Evolutionary conservation across 2,888 invertebrate species (phyloP), one percentile per base, ranked within the genome.

Genomic region (Phorcus lineatus): DNA sequence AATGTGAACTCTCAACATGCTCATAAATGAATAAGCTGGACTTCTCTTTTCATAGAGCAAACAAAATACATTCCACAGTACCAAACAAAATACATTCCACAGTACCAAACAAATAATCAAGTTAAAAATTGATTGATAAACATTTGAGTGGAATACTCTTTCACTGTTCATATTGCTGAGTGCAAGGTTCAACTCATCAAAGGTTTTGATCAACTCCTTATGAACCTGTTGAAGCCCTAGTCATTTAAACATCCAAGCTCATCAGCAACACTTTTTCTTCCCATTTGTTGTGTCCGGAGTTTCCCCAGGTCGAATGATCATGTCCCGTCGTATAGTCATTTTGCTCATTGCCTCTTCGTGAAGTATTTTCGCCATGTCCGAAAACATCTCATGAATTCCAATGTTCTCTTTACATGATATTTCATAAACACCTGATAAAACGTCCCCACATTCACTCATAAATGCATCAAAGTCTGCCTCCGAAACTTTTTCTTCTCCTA

Each of bases 391-490:
- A 84, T 97, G 96, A 28, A 98, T 94, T 7, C 97, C 97, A 90
- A 95, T 95, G 2, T 97, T 96, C 76, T 96, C 96, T 93, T 96
- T 97, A 92, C 98, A 98, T 4, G 97, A 97, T 22, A 97, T 97
- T 93, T 96, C 97, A 92, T 97, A 98, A 75, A 96, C 96, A 78
- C 96, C 96, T 91, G 96, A 97, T 86, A 98, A 96, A 78, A 98
- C 94, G 92, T 97, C 97, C 93, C 97, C 97, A 92, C 97, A 97
- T 93, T 98, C 97, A 93, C 97, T 81, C 55, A 86, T 96, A 93
- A 98, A 98, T 86, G 95, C 95, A 92, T 97, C 97, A 93, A 98
- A 96, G 92, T 98, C 97, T 80, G 95, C 95, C 92, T 97, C 97
- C 19, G 96, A 96, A 11, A 98, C 96, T n/a, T 83, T 80, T 52